These are phyloP conservation scores for Casuarius casuarius DNA, from an alignment of 2,113 vertebrate species.

Conservation along the genomic window DNA sequence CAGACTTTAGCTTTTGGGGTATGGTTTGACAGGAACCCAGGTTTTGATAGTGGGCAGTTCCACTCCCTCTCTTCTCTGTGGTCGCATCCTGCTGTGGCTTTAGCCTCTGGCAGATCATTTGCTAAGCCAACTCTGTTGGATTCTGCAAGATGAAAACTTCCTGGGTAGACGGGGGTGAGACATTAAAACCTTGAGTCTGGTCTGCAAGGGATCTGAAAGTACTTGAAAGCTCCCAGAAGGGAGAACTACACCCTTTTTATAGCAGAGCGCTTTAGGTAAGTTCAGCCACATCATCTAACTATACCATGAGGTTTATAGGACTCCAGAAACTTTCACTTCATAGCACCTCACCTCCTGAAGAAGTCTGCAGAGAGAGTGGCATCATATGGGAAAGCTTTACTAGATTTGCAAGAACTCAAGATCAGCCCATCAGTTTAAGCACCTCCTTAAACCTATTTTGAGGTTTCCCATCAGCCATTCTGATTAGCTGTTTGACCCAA, in stretches of 20 bases:
- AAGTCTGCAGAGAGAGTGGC: not conserved
- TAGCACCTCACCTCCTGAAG: not conserved
- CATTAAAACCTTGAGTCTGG: not conserved
- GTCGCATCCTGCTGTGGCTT: not conserved
- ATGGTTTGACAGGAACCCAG: not conserved
- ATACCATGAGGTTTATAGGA: not conserved
- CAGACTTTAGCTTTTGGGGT: not conserved
- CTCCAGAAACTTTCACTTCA: not conserved
- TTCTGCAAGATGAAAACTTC: not conserved
- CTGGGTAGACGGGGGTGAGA: not conserved
- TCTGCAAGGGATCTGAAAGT: not conserved
- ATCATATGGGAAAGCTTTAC: not conserved
- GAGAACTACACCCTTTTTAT: not conserved
- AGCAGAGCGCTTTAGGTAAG: not conserved
- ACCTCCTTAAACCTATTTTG: not conserved
- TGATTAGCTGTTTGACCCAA: not conserved
- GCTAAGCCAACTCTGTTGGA: not conserved
- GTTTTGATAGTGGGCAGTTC: not conserved
- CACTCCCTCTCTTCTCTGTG: not conserved
- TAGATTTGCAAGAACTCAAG: not conserved
- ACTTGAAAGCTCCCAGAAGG: not conserved
- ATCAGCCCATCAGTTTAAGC: not conserved
- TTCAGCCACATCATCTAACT: not conserved
- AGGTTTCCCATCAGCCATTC: not conserved
- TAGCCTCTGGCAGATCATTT: not conserved